Conservation (phyloP, 1,140 invertebrate species). For the Trichonephila inaurata region DNA sequence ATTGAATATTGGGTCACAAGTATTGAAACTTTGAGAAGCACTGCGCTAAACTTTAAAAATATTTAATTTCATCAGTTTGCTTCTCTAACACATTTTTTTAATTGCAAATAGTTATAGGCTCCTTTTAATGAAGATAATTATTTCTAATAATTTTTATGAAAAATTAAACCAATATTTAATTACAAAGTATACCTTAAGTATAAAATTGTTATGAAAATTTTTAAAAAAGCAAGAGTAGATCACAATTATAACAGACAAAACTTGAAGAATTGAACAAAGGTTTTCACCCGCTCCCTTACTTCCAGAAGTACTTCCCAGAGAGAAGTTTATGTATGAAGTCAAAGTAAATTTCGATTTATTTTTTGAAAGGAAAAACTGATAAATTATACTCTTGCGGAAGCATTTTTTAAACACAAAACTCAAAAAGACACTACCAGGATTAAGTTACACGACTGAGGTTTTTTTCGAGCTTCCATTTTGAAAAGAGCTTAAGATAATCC, state of each 20-base stretch:
- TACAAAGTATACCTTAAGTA: not conserved
- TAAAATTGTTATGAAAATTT: not conserved
- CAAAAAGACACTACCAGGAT: conserved; percentile 29
- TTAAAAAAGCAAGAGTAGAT: not conserved
- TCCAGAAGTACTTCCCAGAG: not conserved
- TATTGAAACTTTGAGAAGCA: too few relatives aligned
- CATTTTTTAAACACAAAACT: conserved; percentile 14
- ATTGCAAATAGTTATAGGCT: too few relatives aligned
- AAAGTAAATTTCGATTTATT: conserved; percentile 44
- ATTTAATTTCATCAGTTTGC: too few relatives aligned
- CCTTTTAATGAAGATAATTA: too few relatives aligned
- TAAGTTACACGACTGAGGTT: conserved; percentile 35
- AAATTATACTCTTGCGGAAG: conserved; percentile 24
- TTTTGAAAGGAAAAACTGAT: conserved; percentile 31
- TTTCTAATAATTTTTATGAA: too few relatives aligned
- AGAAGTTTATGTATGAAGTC: conserved; percentile 4
- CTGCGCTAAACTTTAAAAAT: too few relatives aligned
- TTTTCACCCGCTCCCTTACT: not conserved
- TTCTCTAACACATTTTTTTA: too few relatives aligned
- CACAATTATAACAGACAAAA: not conserved
- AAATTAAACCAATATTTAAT: too few relatives aligned
- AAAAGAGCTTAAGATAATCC: conserved; percentile 55
- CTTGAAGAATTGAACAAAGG: not conserved
- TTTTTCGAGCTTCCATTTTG: conserved; percentile 16
- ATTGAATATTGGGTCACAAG: too few relatives aligned